A percentile compares a stretch with the other conserved stretches of the same genome.
Conservation (phyloP, 1,140 invertebrate genomes). For the Drosophila sp. region DNA sequence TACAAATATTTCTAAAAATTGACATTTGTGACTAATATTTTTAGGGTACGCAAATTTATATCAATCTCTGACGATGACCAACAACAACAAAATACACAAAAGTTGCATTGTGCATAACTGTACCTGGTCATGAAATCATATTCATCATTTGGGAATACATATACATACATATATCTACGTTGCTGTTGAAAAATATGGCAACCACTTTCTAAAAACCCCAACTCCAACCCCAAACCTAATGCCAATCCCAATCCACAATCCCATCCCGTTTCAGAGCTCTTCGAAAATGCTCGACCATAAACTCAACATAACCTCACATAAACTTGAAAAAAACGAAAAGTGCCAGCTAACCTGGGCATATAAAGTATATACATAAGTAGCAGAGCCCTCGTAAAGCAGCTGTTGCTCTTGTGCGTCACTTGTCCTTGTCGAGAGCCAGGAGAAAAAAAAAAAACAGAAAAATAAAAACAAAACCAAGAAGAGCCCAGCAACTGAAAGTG, state of each 20-base stretch:
- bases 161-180: neutral
- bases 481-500: slow-evolving; percentile 4
- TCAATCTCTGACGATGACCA: neutral
- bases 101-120: slow-evolving; percentile 26
- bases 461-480: neutral
- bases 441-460: too few relatives aligned
- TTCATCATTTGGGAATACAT: slow-evolving; percentile 52
- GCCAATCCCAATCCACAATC: neutral
- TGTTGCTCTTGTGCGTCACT: slow-evolving; percentile 53
- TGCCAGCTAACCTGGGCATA: slow-evolving; percentile 46
- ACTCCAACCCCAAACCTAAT: neutral
- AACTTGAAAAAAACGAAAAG: slow-evolving; percentile 44
- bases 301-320: slow-evolving; percentile 55
- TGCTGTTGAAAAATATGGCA: slow-evolving; percentile 1
- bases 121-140: slow-evolving; percentile 52
- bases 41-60: too few relatives aligned
- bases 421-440: slow-evolving; percentile 40
- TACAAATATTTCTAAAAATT: too few relatives aligned
- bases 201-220: slow-evolving; percentile 6
- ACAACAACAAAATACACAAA: slow-evolving; percentile 2
- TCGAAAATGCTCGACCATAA: slow-evolving; percentile 48
- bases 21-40: too few relatives aligned
- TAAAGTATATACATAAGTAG: slow-evolving; percentile 25
- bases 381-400: slow-evolving; percentile 51
- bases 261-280: neutral